phyloP scores from a whole-genome alignment of 2,797 vertebrate genomes.

The Enteromius fasciolatus region DNA sequence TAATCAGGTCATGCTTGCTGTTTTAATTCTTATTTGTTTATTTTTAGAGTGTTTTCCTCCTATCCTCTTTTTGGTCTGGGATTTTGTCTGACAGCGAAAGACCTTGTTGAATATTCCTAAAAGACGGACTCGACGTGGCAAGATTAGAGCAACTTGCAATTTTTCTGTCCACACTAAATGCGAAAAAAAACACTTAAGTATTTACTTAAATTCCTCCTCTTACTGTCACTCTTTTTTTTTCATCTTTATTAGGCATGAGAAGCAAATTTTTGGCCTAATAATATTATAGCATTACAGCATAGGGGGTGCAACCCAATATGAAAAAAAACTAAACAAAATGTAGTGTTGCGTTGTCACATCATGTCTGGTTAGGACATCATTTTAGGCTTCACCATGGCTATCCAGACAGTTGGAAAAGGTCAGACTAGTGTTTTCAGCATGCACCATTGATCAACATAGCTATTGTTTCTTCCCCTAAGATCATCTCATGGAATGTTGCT shows the following conservation, averaged over 20 bases:
- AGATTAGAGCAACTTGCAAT: neutral
- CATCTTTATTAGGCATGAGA: neutral
- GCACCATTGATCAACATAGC: conserved; percentile 29
- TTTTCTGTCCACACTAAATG: neutral
- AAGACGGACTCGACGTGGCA: neutral
- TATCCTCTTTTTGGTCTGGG: conserved; percentile 43
- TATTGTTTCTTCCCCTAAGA: conserved; percentile 46
- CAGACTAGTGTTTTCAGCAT: conserved; percentile 42
- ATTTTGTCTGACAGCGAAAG: conserved; percentile 31
- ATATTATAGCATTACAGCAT: neutral
- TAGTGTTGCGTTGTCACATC: conserved; percentile 1
- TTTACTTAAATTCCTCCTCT: neutral
- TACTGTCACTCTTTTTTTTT: neutral
- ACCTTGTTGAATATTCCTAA: conserved; percentile 32
- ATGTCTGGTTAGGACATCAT: neutral
- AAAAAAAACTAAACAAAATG: neutral
- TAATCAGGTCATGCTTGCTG: conserved; percentile 37
- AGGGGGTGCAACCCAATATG: too few relatives aligned
- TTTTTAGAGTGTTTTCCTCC: conserved; percentile 28
- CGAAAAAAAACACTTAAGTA: neutral
- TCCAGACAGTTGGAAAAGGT: conserved; percentile 43
- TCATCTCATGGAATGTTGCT: conserved; percentile 53
- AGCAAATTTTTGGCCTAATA: neutral
- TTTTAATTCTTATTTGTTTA: conserved; percentile 45
- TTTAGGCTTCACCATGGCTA: neutral